Evolutionary conservation across 2,888 invertebrate genomes (phyloP).

Genomic region (Tethea ocularis): DNA sequence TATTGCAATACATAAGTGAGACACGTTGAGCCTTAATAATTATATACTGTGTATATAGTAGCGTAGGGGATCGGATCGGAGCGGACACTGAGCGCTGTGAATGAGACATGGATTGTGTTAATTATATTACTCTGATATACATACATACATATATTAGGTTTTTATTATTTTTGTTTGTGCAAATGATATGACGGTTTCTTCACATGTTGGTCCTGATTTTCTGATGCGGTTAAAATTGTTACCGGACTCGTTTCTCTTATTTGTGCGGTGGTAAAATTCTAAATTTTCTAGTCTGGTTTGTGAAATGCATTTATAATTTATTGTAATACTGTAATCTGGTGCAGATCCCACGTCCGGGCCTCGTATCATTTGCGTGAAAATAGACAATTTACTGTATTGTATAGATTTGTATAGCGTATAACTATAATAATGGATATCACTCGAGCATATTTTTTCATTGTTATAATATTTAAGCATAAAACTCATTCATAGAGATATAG

Average conservation of each 20-base stretch:
- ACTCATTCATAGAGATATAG: slow-evolving; percentile 24
- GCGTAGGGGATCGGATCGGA: slow-evolving; percentile 48
- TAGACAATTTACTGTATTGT: slow-evolving; percentile 55
- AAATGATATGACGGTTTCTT: slow-evolving; percentile 65
- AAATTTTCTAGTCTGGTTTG: slow-evolving; percentile 77
- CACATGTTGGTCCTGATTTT: neutral
- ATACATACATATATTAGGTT: slow-evolving; percentile 42
- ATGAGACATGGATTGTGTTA: slow-evolving; percentile 59
- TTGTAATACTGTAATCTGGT: slow-evolving; percentile 35
- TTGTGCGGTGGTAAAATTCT: slow-evolving; percentile 10
- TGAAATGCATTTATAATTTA: slow-evolving; percentile 80
- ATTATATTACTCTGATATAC: slow-evolving; percentile 47
- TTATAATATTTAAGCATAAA: slow-evolving; percentile 49
- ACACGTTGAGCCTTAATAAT: slow-evolving; percentile 73
- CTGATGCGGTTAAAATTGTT: neutral
- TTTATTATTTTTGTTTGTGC: slow-evolving; percentile 57
- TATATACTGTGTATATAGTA: slow-evolving; percentile 75
- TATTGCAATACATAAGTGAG: slow-evolving; percentile 55
- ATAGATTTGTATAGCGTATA: slow-evolving; percentile 58
- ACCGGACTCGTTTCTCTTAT: neutral
- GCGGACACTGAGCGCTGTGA: slow-evolving; percentile 57
- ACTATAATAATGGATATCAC: slow-evolving; percentile 58
- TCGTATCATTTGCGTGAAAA: slow-evolving; percentile 76
- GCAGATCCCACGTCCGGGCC: slow-evolving; percentile 22
- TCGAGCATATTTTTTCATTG: slow-evolving; percentile 76